Base-by-base conservation (phyloP, 1,140 invertebrate species). In the Uloborus diversus region DNA sequence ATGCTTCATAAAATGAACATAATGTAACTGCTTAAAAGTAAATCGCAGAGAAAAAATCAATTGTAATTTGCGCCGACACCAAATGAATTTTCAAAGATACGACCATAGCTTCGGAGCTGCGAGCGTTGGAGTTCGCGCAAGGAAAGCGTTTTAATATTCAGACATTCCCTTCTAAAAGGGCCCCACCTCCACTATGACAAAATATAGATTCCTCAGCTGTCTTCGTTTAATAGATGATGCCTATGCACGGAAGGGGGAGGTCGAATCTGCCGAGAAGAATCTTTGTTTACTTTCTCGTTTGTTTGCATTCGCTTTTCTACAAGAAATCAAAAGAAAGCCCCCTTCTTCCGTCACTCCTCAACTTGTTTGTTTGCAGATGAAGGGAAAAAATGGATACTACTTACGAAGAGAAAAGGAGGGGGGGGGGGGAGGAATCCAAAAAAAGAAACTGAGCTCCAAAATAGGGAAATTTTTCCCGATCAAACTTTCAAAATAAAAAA, bases 131-230 rank as follows among this genome's bases (percentile, higher is more conserved):
- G n/a, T n/a, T n/a, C n/a, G n/a, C n/a, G n/a, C n/a, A n/a, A n/a
- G n/a, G n/a, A n/a, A n/a, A n/a, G n/a, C n/a, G n/a, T n/a, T 75
- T 75, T 53, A 64, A 75, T 75, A 75, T 75, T 64, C 71, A 53
- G 23, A 51, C 47, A 64, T 20, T 32, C 71, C 71, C 71, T 20
- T 13, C 25, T 7, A 4, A 37, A 28, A 35, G n/a, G 71, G 33
- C 30, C 57, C 61, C 71, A 42, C 71, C 71, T 42, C 59, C 57
- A 42, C 71, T 64, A 53, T 64, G 71, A 75, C 71, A 75, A 64
- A 75, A 64, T 37, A 64, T 47, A 25, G 28, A 61, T 61, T 37
- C 69, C 37, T 47, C 35, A 42, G 59, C 59, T 75, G 59, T 75
- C 71, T 62, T 62, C 42, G 33, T 75, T 64, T 75, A 75, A 75